Conservation (phyloP, 2,888 invertebrate genomes). For the Rhaphigaster nebulosa region DNA sequence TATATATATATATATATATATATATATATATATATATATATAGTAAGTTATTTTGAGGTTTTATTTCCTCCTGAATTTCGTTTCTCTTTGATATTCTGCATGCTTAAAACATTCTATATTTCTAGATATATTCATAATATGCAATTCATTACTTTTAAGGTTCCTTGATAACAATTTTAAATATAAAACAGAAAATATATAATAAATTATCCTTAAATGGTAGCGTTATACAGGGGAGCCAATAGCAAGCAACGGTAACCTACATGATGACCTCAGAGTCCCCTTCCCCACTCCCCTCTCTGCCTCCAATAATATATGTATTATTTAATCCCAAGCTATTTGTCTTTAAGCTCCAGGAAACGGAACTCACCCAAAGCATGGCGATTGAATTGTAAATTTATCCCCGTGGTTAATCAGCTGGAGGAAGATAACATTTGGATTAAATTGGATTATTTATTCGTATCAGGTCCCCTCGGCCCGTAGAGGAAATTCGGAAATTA, state of each 20-base stretch:
- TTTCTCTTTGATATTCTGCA: too few species aligned
- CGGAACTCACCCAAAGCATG: not conserved
- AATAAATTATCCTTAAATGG: not conserved
- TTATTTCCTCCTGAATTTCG: too few species aligned
- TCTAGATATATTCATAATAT: too few species aligned
- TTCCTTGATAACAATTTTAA: not conserved
- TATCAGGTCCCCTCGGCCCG: not conserved
- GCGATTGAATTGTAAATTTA: constrained; percentile 38
- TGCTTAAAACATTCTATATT: too few species aligned
- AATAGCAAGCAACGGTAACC: not conserved
- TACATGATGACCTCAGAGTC: not conserved
- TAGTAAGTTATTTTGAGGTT: too few species aligned
- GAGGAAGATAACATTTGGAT: not conserved
- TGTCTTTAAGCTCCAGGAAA: constrained; percentile 27
- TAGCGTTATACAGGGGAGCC: not conserved
- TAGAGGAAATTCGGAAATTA: not conserved
- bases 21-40: too few species aligned
- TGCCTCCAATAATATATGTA: not conserved
- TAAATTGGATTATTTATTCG: constrained; percentile 11
- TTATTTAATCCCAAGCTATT: constrained; percentile 25
- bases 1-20: too few species aligned
- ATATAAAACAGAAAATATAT: not conserved
- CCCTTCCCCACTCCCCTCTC: not conserved
- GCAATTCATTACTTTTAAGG: too few species aligned
- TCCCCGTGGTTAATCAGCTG: constrained; percentile 13